Evolutionary conservation across 1,140 invertebrate species (phyloP), one percentile per base, ranked within the genome.

Genomic region (Andricus grossulariae): DNA sequence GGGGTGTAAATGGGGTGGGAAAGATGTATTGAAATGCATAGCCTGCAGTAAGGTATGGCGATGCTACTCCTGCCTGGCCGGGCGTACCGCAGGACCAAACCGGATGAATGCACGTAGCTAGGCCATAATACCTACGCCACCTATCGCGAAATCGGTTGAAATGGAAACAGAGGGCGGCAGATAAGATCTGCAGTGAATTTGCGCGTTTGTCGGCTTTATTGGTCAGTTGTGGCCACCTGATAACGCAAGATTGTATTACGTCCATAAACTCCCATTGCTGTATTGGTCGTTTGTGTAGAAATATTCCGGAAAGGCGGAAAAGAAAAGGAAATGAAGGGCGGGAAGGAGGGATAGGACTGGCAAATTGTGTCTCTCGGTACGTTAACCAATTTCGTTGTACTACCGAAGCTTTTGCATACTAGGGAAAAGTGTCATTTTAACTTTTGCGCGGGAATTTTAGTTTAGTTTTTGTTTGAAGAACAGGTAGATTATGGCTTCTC

Each of bases 1-100:
- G 52, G 49, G 76, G 57, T 2, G 50, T 60, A 50, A 50, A 16
- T 75, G 66, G 72, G 66, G 75, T 75, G 49, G 72, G 8, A 45
- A 76, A 51, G 77, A 70, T 76, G 79, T 79, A 86, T 85, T 85
- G 84, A 82, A 88, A 88, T 84, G 82, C 85, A 87, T 87, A 82
- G 82, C 80, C 78, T 70, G 74, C 60, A 77, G 72, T 52, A 16
- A 54, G 51, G 16, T 71, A 72, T 12, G 50, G 4, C 21, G 77
- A 54, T 32, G 25, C 25, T 32, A 5, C 4, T 5, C 25, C 25
- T 49, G 77, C 39, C 32, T n/a, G n/a, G 25, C 45, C 32, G 66
- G 25, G 71, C 25, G 25, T 32, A 32, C 25, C 25, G 25, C 25
- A 32, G 25, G 25, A 5, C 21, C 18, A 70, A 71, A 60, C 57